Evolutionary conservation across 1,140 invertebrate genomes (phyloP).

Genomic region (Drosophila tristis): DNA sequence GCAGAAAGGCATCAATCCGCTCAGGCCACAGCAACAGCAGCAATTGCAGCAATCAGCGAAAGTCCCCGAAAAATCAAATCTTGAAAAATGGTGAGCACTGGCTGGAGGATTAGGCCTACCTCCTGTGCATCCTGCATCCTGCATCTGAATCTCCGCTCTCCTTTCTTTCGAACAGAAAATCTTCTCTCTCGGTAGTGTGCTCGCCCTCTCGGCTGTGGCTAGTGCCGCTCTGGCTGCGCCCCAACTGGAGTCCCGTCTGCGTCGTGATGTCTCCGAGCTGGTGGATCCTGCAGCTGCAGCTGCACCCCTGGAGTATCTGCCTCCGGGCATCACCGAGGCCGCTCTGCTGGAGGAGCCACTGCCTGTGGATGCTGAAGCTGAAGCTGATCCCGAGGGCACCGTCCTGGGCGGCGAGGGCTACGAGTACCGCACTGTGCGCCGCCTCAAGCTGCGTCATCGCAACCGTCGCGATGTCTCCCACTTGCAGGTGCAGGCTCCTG

Average conservation of each 20-base stretch:
- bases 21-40: constrained; percentile 51
- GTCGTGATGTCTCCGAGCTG: constrained; percentile 66
- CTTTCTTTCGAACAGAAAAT: constrained; percentile 60
- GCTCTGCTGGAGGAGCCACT: constrained; percentile 25
- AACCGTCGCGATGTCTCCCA: constrained; percentile 75
- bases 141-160: not conserved
- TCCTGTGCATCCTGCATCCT: no score
- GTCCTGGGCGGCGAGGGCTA: constrained; percentile 63
- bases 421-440: constrained; percentile 73
- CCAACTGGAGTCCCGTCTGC: constrained; percentile 35
- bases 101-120: not conserved
- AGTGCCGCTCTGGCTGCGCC: constrained; percentile 65
- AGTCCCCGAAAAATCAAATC: constrained; percentile 26
- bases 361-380: constrained; percentile 13
- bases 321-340: constrained; percentile 44
- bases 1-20: constrained; percentile 68
- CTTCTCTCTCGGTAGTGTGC: constrained; percentile 62
- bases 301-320: constrained; percentile 46
- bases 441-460: constrained; percentile 69
- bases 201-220: constrained; percentile 70
- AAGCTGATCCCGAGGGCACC: constrained; percentile 21
- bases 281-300: constrained; percentile 32
- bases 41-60: constrained; percentile 65
- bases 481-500: constrained; percentile 25
- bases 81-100: constrained; percentile 42